Conservation (phyloP, 2,113 vertebrate genomes). For the Carettochelys insculpta region DNA sequence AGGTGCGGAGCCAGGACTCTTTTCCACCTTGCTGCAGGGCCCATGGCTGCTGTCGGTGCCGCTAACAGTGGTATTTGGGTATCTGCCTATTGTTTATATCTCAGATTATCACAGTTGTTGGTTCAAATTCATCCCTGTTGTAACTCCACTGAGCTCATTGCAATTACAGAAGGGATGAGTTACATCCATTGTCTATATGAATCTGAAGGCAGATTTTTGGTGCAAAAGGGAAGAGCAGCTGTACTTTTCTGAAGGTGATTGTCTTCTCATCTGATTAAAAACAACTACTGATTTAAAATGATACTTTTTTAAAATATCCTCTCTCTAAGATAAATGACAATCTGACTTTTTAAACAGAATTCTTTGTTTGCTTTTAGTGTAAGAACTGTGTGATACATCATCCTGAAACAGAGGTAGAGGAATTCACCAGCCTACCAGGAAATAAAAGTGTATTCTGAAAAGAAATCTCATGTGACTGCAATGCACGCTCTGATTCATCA, state of each 20-base stretch:
- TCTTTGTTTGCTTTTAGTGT: not conserved
- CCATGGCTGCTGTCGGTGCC: no score
- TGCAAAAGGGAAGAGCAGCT: not conserved
- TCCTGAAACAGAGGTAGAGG: not conserved
- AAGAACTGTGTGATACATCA: not conserved
- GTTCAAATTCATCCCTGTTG: not conserved
- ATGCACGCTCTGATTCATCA: slow-evolving; percentile 5
- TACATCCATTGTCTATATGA: not conserved
- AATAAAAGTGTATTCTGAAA: slow-evolving; percentile 32
- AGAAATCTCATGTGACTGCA: not conserved
- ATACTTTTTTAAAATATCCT: no score
- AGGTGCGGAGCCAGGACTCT: no score
- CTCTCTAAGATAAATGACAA: no score
- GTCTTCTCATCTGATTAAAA: no score
- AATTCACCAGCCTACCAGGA: not conserved
- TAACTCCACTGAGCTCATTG: not conserved
- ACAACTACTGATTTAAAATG: no score
- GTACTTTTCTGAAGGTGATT: not conserved
- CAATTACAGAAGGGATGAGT: not conserved
- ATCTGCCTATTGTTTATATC: not conserved
- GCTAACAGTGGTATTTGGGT: no score
- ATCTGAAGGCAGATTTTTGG: not conserved
- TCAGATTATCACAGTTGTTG: not conserved
- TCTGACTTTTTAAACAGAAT: accelerated
- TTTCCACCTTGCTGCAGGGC: no score